Evolutionary conservation across 2,797 vertebrate species (phyloP).

Genomic region (Sebastes diaconus): DNA sequence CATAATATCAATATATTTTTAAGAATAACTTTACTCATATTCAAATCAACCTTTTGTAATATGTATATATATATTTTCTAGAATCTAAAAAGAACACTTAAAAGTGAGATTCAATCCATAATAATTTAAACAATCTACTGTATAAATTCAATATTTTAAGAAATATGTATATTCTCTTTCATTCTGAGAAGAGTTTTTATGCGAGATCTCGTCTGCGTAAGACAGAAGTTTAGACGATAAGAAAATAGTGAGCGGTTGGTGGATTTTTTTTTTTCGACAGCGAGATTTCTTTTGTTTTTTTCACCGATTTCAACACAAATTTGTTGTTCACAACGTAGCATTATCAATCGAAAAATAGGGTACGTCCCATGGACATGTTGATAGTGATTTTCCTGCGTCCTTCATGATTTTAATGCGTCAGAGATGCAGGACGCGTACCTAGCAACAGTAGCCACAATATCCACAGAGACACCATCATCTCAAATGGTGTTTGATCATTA

Average conservation of each 20-base stretch:
- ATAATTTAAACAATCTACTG: no score
- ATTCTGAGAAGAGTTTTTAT: neutral
- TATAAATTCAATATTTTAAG: neutral
- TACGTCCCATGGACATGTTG: neutral
- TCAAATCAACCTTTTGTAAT: no score
- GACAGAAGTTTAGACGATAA: neutral
- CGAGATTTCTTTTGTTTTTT: neutral
- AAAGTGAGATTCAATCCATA: no score
- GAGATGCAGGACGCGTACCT: neutral
- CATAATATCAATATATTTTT: no score
- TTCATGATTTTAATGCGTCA: rapidly evolving
- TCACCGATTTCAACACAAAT: neutral
- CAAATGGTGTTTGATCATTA: neutral
- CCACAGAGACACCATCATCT: neutral
- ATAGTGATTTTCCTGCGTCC: neutral
- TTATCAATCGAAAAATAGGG: neutral
- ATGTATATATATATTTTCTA: no score
- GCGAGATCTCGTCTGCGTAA: neutral
- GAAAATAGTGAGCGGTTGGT: neutral
- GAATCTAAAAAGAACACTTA: no score
- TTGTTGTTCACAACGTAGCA: neutral
- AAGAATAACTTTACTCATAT: no score
- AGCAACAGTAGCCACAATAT: neutral
- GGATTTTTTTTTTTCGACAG: neutral
- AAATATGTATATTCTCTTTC: neutral